A percentile compares a stretch with the other conserved stretches of the same genome.
Evolutionary conservation across 1,140 invertebrate genomes (phyloP).

Genomic region (Meteorus sp.): DNA sequence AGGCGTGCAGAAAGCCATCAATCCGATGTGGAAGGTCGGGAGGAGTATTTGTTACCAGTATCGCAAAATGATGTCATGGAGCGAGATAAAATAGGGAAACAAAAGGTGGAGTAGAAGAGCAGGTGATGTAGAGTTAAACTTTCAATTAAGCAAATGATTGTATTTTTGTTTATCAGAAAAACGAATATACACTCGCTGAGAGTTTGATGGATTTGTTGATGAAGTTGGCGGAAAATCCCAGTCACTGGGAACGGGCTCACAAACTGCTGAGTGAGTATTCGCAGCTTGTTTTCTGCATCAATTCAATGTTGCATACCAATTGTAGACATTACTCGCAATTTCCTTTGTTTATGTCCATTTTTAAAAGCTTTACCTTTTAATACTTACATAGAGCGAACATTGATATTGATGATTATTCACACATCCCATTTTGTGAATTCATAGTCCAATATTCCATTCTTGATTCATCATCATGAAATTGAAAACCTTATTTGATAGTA

Average conservation of each 20-base stretch:
- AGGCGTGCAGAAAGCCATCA: constrained; percentile 43
- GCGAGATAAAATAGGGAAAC: constrained; percentile 3
- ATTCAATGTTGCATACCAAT: too few species aligned
- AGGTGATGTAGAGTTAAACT: constrained; percentile 4
- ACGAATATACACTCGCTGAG: constrained; percentile 38
- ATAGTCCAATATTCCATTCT: too few species aligned
- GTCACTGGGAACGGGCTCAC: constrained; percentile 40
- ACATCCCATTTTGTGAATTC: too few species aligned
- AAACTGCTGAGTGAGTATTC: constrained; percentile 47
- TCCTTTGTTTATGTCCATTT: too few species aligned
- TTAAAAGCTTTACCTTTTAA: too few species aligned
- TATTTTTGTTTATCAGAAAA: constrained; percentile 33
- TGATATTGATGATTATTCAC: too few species aligned
- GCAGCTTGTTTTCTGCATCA: too few species aligned
- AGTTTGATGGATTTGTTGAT: constrained; percentile 42
- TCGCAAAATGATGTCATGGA: not conserved
- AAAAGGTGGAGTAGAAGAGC: constrained; percentile 10
- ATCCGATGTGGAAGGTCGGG: constrained; percentile 33
- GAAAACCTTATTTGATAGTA: not conserved
- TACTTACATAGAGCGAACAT: too few species aligned
- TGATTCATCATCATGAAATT: not conserved
- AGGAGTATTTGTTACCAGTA: constrained; percentile 2
- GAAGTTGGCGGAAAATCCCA: constrained; percentile 41
- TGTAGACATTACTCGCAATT: too few species aligned
- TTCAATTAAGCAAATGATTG: too few species aligned